Evolutionary conservation across 2,888 invertebrate genomes (phyloP).

Genomic region (Clepsis dumicolana): DNA sequence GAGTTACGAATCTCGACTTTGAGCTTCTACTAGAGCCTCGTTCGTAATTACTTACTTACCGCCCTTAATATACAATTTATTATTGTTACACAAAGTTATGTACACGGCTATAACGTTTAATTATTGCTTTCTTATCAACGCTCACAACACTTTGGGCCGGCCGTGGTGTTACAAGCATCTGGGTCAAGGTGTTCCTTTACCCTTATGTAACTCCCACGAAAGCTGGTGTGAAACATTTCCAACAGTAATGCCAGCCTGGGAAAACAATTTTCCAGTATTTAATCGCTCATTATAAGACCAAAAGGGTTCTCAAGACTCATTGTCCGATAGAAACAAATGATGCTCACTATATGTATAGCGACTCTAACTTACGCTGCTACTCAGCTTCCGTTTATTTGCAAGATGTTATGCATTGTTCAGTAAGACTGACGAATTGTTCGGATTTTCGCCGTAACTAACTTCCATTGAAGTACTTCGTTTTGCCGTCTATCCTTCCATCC

Average conservation of each 20-base stretch:
- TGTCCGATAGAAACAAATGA: background rate
- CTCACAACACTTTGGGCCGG: background rate
- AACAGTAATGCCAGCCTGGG: background rate
- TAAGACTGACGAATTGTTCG: too few species aligned
- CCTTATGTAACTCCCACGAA: background rate
- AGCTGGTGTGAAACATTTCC: background rate
- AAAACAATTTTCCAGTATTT: background rate
- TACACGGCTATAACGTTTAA: background rate
- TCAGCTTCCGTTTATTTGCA: background rate
- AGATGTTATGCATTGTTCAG: too few species aligned
- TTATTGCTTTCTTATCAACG: conserved; percentile 3
- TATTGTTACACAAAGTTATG: too few species aligned
- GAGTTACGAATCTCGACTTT: too few species aligned
- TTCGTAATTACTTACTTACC: too few species aligned
- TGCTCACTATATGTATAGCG: background rate
- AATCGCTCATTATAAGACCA: background rate
- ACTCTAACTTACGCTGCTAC: background rate
- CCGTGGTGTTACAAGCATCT: background rate
- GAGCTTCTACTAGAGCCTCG: too few species aligned
- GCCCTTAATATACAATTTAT: too few species aligned
- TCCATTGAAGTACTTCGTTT: too few species aligned
- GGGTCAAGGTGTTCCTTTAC: conserved; percentile 6
- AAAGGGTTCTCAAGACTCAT: background rate
- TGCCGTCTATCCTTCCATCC: too few species aligned
- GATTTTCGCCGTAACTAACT: too few species aligned